Conservation (phyloP, 2,113 vertebrate species). For the Garra rufa region DNA sequence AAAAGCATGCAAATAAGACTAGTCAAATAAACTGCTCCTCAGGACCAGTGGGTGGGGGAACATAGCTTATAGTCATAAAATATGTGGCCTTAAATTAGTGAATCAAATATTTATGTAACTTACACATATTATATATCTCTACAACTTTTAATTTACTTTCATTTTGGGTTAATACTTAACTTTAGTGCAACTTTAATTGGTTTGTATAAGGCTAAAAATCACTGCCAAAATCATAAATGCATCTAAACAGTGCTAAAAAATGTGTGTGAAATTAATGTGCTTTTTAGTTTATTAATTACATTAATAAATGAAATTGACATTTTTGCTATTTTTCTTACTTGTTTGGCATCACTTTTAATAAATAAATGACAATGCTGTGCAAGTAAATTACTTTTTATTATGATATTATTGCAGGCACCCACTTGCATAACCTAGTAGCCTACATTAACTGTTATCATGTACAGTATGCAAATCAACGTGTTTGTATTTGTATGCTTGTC, state of each 20-base stretch:
- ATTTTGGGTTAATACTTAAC: neutral
- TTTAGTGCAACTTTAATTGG: no score
- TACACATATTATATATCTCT: neutral
- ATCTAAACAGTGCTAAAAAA: neutral
- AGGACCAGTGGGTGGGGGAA: constrained; percentile 43
- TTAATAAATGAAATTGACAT: neutral
- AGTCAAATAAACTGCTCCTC: constrained; percentile 75
- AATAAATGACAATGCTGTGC: neutral
- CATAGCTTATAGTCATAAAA: neutral
- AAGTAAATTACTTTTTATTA: neutral
- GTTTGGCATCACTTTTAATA: neutral
- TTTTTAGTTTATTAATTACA: neutral
- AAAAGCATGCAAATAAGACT: constrained; percentile 76
- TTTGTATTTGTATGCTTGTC: neutral
- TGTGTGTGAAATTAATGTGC: neutral
- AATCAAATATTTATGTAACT: neutral
- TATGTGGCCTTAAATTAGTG: neutral
- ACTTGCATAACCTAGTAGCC: constrained; percentile 9
- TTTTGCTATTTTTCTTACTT: neutral
- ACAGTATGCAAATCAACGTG: neutral
- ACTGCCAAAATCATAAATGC: neutral
- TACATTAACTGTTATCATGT: constrained; percentile 1
- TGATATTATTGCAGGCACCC: neutral
- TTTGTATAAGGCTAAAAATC: neutral
- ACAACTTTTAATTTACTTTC: neutral